Conservation (phyloP, 2,113 vertebrate genomes). For the Hyaena hyaena region DNA sequence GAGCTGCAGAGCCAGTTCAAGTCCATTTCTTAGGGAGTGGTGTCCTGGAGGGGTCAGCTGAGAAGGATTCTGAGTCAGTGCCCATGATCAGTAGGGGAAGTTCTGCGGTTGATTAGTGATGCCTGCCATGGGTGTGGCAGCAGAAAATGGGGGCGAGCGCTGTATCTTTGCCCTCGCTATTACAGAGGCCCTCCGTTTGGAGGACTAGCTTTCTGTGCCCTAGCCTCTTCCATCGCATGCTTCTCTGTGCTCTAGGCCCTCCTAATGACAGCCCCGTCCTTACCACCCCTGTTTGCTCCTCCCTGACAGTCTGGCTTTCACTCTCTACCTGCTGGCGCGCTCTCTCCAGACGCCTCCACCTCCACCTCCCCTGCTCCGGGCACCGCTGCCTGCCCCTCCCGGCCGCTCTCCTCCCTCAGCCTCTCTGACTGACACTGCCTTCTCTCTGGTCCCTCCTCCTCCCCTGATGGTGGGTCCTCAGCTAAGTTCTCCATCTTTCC, state of each 20-base stretch:
- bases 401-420: not conserved
- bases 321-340: not conserved
- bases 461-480: not conserved
- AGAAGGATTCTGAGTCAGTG: not conserved
- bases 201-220: not conserved
- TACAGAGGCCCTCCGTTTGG: not conserved
- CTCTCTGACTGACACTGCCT: not conserved
- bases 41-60: not conserved
- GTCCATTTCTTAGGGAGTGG: not conserved
- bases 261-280: not conserved
- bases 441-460: not conserved
- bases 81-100: not conserved
- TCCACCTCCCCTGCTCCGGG: not conserved
- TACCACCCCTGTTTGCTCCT: not conserved
- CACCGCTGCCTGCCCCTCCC: not conserved
- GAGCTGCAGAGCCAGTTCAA: not conserved
- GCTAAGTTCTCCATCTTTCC: not conserved
- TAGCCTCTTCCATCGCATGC: rapidly evolving
- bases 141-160: rapidly evolving
- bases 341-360: not conserved
- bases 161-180: not conserved
- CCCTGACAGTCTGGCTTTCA: not conserved
- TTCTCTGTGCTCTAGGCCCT: not conserved
- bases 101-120: not conserved
- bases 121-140: not conserved